Percentiles rank a stretch among this genome's conserved stretches.
These are phyloP conservation scores for Oceanodroma leucorhoa DNA, from an alignment of 2,797 vertebrate species.

Conservation along the genomic window DNA sequence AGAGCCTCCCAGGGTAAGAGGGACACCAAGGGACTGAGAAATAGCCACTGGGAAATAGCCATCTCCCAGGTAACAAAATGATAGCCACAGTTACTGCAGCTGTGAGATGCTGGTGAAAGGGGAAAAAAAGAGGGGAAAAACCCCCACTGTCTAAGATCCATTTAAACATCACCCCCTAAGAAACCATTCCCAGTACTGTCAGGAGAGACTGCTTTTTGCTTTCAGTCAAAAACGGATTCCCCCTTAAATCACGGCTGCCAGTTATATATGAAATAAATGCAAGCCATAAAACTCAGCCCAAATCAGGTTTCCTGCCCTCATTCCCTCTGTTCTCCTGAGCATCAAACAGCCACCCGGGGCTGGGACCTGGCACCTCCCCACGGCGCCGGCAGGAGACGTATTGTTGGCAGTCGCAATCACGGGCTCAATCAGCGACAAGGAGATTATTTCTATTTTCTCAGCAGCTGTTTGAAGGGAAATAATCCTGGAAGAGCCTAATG, in stretches of 20 bases:
- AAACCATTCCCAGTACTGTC: background rate
- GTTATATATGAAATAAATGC: background rate
- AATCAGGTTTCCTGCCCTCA: background rate
- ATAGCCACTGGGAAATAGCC: background rate
- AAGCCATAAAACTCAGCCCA: background rate
- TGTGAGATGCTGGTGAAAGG: background rate
- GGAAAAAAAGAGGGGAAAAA: background rate
- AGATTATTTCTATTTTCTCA: slow-evolving; percentile 33
- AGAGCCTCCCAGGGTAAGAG: background rate
- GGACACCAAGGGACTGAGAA: background rate
- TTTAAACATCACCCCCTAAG: background rate
- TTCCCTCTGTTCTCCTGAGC: background rate
- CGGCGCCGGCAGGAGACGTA: background rate
- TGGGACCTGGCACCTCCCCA: slow-evolving; percentile 13
- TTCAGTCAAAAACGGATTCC: background rate
- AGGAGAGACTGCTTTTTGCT: background rate
- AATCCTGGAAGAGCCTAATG: slow-evolving; percentile 36
- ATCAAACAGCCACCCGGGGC: background rate
- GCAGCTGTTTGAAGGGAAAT: slow-evolving; percentile 37
- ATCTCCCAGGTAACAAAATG: background rate
- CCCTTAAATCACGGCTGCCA: background rate
- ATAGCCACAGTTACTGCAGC: background rate
- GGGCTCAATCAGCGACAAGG: background rate
- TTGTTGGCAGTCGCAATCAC: background rate
- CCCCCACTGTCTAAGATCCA: background rate